phyloP scores from a whole-genome alignment of 2,797 vertebrate species.

The Remorina albescens region DNA sequence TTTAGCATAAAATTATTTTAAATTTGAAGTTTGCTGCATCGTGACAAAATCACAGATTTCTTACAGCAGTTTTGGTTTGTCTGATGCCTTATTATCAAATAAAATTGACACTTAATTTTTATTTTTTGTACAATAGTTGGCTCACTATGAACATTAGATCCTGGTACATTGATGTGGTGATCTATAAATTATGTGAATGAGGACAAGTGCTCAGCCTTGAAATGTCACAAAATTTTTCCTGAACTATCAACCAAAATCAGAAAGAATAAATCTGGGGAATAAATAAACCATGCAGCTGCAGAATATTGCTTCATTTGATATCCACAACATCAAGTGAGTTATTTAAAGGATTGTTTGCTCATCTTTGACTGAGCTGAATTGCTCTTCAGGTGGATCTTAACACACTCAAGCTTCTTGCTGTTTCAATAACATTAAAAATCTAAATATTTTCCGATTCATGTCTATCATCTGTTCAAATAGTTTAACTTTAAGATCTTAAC shows the following conservation, averaged over 20 bases:
- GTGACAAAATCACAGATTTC: neutral
- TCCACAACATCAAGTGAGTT: neutral
- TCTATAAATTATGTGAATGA: neutral
- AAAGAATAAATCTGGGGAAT: neutral
- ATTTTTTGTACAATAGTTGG: neutral
- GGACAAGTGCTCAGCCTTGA: neutral
- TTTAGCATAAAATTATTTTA: neutral
- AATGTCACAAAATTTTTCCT: conserved; percentile 3
- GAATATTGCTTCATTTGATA: neutral
- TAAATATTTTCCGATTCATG: conserved; percentile 4
- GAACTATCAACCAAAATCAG: neutral
- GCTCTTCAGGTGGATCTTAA: neutral
- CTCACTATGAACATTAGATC: conserved; percentile 1
- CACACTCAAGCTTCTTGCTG: neutral
- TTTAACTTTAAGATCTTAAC: conserved; percentile 2
- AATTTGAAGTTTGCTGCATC: neutral
- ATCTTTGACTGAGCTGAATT: neutral
- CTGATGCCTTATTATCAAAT: neutral
- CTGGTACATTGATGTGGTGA: neutral
- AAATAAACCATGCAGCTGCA: neutral
- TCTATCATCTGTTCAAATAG: neutral
- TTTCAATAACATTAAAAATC: neutral
- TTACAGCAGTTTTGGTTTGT: neutral
- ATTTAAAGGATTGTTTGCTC: neutral
- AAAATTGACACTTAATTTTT: neutral